Percentiles rank a stretch among this genome's conserved stretches.
phyloP scores from a whole-genome alignment of 2,797 vertebrate species.

The Buceros bicornis region DNA sequence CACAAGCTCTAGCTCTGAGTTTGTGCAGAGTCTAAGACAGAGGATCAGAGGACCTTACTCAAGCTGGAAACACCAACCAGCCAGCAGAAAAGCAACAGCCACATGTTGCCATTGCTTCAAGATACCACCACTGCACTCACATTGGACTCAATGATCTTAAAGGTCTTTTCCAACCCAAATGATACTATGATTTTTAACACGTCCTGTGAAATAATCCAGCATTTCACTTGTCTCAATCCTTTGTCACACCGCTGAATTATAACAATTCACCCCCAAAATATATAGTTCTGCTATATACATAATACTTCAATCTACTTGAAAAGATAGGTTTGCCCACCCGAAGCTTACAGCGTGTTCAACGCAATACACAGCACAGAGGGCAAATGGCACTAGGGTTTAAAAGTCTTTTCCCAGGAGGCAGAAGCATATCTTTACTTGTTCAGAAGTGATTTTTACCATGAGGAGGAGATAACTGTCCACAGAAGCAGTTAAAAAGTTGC shows the following conservation, averaged over 20 bases:
- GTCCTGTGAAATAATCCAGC: neutral
- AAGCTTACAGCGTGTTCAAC: fast-evolving
- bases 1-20: neutral
- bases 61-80: neutral
- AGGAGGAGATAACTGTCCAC: neutral
- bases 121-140: neutral
- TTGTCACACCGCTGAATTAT: neutral
- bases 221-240: neutral
- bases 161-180: too few species aligned
- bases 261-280: neutral
- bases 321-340: fast-evolving
- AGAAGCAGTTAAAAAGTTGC: neutral
- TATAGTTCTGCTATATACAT: neutral
- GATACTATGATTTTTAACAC: neutral
- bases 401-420: neutral
- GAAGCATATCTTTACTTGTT: neutral
- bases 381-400: neutral
- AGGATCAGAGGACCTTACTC: neutral
- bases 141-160: too few species aligned
- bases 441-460: neutral
- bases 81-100: neutral
- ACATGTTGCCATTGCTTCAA: fast-evolving
- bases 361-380: neutral
- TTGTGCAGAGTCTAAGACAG: neutral
- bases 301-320: neutral